Evolutionary conservation across 2,113 vertebrate species (phyloP).

Genomic region (Xiphophorus couchianus): DNA sequence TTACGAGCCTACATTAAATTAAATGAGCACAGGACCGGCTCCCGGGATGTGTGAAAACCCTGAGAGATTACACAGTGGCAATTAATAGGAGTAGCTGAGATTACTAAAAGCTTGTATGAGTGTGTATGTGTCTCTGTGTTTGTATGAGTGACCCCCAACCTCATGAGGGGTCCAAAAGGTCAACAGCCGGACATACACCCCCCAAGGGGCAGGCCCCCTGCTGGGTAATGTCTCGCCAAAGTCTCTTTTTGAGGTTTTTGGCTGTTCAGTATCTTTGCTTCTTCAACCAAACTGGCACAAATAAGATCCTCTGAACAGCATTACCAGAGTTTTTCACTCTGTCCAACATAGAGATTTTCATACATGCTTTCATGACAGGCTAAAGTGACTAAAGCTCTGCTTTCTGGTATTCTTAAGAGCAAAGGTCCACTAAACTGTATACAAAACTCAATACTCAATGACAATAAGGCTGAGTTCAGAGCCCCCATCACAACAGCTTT

Average conservation of each 20-base stretch:
- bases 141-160: conserved; percentile 32
- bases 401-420: background rate
- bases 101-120: conserved; percentile 55
- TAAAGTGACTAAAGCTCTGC: background rate
- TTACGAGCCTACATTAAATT: conserved; percentile 71
- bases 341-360: too few relatives aligned
- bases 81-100: conserved; percentile 78
- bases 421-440: background rate
- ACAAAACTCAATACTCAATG: too few relatives aligned
- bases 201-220: conserved; percentile 48
- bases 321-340: background rate
- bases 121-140: conserved; percentile 34
- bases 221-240: conserved; percentile 59
- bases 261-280: conserved; percentile 12
- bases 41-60: conserved; percentile 69
- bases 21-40: conserved; percentile 58
- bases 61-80: conserved; percentile 68
- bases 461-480: too few relatives aligned
- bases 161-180: conserved; percentile 55
- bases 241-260: conserved; percentile 43
- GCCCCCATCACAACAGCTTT: background rate
- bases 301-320: conserved; percentile 7
- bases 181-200: conserved; percentile 50
- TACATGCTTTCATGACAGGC: background rate
- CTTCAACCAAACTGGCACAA: conserved; percentile 27